A percentile compares a stretch with the other conserved stretches of the same genome.
phyloP scores from a whole-genome alignment of 2,797 vertebrate genomes.

The Coregonus sp. region DNA sequence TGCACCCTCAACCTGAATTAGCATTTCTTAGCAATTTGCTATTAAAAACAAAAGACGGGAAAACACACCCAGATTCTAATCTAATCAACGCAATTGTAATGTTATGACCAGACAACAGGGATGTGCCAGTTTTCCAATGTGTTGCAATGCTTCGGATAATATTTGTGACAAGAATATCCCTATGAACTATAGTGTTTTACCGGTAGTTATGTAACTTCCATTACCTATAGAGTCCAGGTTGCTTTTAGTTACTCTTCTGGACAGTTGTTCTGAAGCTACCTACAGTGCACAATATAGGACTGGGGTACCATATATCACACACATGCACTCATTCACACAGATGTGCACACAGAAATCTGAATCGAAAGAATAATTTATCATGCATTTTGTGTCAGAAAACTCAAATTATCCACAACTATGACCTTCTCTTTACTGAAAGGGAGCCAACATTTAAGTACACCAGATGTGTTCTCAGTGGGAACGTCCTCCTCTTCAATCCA shows the following conservation, averaged over 20 bases:
- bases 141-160: neutral
- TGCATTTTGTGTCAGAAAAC: neutral
- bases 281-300: neutral
- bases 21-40: too few relatives aligned
- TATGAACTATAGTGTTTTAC: neutral
- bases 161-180: neutral
- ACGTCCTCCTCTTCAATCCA: neutral
- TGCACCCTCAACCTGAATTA: too few relatives aligned
- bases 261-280: neutral
- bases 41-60: too few relatives aligned
- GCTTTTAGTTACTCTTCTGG: neutral
- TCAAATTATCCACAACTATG: conserved; percentile 4
- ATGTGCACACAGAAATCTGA: neutral
- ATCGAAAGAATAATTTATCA: neutral
- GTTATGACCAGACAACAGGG: too few relatives aligned
- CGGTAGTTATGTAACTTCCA: neutral
- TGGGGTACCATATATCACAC: neutral
- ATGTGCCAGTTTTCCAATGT: too few relatives aligned
- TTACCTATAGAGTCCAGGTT: too few relatives aligned
- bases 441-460: conserved; percentile 2
- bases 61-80: too few relatives aligned
- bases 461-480: conserved; percentile 6
- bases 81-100: too few relatives aligned
- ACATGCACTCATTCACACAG: neutral
- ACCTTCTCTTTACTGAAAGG: conserved; percentile 11